A percentile compares a stretch with the other conserved stretches of the same genome.
Evolutionary conservation across 2,113 vertebrate species (phyloP).

Genomic region (Sinocyclocheilus rhinocerous): DNA sequence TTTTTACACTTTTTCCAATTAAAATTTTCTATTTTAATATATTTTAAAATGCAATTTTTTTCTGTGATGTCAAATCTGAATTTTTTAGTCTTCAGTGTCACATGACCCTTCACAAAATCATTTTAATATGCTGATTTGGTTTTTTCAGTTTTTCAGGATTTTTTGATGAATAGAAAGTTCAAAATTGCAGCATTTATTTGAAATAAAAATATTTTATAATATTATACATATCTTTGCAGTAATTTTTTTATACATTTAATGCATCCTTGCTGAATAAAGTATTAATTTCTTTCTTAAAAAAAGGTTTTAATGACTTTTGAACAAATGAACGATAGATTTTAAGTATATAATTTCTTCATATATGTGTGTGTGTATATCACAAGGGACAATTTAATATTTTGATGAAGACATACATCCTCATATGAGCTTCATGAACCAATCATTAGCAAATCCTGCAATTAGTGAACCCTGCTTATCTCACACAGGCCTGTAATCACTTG

Average conservation of each 20-base stretch:
- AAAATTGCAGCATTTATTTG: no score
- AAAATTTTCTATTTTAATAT: background rate
- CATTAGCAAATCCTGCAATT: slow-evolving; percentile 47
- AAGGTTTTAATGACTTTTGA: background rate
- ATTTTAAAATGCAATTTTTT: no score
- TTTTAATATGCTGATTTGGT: no score
- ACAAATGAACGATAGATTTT: background rate
- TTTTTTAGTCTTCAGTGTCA: background rate
- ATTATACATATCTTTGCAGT: background rate
- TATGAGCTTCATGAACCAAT: slow-evolving; percentile 45
- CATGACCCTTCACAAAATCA: background rate
- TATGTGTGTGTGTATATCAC: background rate
- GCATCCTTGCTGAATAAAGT: background rate
- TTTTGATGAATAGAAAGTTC: no score
- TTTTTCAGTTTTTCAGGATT: no score
- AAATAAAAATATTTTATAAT: no score
- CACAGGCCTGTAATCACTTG: slow-evolving; percentile 45
- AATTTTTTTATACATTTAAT: background rate
- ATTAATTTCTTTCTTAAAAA: background rate
- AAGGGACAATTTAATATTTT: background rate
- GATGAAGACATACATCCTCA: slow-evolving; percentile 38
- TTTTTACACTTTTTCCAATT: background rate
- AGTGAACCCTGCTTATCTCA: slow-evolving; percentile 44
- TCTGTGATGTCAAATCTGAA: background rate
- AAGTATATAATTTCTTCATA: no score